A percentile compares a stretch with the other conserved stretches of the same genome.
Evolutionary conservation across 2,888 invertebrate genomes (phyloP).

Genomic region (Petrolisthes manimaculis): DNA sequence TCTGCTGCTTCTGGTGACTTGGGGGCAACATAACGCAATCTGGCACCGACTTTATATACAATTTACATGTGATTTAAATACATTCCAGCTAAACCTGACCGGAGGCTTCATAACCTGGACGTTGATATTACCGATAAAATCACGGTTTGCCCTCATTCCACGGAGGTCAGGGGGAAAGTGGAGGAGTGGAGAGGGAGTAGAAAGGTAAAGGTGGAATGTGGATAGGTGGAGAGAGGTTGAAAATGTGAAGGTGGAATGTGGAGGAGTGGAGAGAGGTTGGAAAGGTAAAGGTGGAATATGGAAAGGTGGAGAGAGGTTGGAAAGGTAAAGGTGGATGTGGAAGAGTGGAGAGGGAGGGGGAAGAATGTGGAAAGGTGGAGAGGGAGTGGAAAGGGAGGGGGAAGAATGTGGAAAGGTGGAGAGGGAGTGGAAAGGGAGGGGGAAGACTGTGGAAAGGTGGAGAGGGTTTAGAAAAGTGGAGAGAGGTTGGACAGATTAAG

Average conservation of each 20-base stretch:
- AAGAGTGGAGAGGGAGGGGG: neutral
- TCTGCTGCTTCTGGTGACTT: neutral
- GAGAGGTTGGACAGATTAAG: neutral
- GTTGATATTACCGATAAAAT: neutral
- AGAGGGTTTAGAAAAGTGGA: neutral
- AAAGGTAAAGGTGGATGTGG: neutral
- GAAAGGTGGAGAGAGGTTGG: neutral
- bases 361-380: neutral
- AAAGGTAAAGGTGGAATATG: neutral
- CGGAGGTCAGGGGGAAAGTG: neutral
- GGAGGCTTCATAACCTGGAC: neutral
- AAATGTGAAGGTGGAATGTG: no score
- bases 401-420: neutral
- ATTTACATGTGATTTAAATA: slow-evolving; percentile 1
- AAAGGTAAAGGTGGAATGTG: no score
- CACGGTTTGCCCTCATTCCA: no score
- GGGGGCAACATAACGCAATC: neutral
- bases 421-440: neutral
- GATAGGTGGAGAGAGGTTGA: no score
- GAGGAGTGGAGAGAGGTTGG: neutral
- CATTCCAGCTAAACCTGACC: neutral
- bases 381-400: neutral
- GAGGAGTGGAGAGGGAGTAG: neutral
- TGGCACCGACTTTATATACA: neutral
- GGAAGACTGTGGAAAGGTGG: neutral